phyloP scores from a whole-genome alignment of 2,797 vertebrate genomes.

The Pantherophis vulpinus region DNA sequence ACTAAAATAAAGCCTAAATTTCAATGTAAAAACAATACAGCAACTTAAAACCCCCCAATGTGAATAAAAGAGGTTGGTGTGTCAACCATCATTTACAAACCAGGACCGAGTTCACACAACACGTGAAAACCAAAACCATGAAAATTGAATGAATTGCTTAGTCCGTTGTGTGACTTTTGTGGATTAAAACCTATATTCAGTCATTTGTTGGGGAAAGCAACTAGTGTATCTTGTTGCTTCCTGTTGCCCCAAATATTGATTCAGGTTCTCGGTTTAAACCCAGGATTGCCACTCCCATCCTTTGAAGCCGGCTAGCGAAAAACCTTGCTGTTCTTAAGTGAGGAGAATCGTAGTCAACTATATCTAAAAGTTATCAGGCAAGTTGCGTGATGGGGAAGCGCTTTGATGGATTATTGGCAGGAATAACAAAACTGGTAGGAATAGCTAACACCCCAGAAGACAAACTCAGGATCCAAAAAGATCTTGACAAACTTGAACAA shows the following conservation, averaged over 20 bases:
- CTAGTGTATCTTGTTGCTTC: neutral
- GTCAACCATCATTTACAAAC: neutral
- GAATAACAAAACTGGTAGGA: too few relatives aligned
- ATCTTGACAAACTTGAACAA: too few relatives aligned
- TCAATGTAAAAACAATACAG: neutral
- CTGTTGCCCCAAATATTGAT: neutral
- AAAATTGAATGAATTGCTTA: neutral
- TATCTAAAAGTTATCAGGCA: neutral
- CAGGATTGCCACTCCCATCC: neutral
- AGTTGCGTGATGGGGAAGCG: neutral
- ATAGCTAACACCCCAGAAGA: too few relatives aligned
- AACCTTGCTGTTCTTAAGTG: neutral
- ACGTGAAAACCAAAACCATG: neutral
- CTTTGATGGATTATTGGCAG: neutral
- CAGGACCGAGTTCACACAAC: neutral
- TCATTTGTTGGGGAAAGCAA: neutral
- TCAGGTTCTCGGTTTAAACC: neutral
- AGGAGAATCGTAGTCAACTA: neutral
- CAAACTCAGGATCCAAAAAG: too few relatives aligned
- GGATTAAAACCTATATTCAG: neutral
- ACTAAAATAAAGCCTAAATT: neutral
- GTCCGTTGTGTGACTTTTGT: neutral
- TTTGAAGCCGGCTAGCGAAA: neutral
- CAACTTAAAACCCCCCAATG: neutral
- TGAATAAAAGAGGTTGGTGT: neutral